Evolutionary conservation across 2,888 invertebrate genomes (phyloP).

Genomic region (Mythimna impura): DNA sequence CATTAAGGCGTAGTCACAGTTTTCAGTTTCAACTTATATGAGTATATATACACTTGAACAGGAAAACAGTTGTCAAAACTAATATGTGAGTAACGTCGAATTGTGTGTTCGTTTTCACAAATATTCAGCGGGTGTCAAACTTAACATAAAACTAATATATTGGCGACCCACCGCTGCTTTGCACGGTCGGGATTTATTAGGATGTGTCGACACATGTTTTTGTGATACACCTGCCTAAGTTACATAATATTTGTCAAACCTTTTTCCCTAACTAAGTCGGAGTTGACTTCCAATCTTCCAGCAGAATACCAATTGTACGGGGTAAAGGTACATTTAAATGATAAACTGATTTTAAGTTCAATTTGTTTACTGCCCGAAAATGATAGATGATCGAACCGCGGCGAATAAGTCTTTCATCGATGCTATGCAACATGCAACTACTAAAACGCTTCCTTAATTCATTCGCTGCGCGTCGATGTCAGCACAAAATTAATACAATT

Average conservation of each 20-base stretch:
- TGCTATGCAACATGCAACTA: no score
- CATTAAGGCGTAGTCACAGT: conserved; percentile 32
- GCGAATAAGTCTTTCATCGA: no score
- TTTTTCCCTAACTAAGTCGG: not conserved
- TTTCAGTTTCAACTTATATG: conserved; percentile 22
- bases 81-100: conserved; percentile 41
- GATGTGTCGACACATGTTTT: not conserved
- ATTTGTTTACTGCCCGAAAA: no score
- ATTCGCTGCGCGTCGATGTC: no score
- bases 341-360: no score
- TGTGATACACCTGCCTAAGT: not conserved
- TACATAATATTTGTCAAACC: not conserved
- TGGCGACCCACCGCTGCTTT: not conserved
- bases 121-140: conserved; percentile 30
- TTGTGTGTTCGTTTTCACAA: conserved; percentile 36
- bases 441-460: no score
- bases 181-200: not conserved
- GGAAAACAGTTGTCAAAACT: conserved; percentile 40
- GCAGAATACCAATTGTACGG: no score
- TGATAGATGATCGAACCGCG: no score
- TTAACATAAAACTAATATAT: not conserved
- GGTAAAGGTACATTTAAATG: no score
- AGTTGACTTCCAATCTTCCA: no score
- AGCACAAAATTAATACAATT: no score
- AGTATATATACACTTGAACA: conserved; percentile 36